A percentile compares a stretch with the other conserved stretches of the same genome.
phyloP scores from a whole-genome alignment of 2,113 vertebrate genomes.

The Egretta garzetta region DNA sequence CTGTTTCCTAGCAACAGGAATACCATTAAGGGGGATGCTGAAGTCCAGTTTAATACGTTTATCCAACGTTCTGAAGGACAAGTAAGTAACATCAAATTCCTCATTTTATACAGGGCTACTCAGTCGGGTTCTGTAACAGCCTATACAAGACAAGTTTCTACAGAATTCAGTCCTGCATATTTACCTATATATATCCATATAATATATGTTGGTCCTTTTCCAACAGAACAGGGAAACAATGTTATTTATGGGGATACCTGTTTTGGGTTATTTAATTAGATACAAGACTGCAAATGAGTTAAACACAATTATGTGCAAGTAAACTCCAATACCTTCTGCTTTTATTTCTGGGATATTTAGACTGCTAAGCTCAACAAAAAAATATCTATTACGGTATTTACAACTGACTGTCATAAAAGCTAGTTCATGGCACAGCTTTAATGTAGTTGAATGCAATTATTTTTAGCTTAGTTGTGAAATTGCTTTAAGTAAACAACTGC shows the following conservation, averaged over 20 bases:
- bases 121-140: background rate
- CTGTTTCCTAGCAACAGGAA: constrained; percentile 80
- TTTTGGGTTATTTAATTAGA: background rate
- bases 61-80: constrained; percentile 50
- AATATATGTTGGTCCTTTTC: background rate
- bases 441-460: background rate
- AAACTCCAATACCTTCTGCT: background rate
- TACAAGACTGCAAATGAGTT: background rate
- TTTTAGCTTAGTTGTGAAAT: constrained; percentile 43
- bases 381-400: background rate
- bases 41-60: constrained; percentile 68
- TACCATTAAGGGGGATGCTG: constrained; percentile 56
- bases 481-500: constrained; percentile 29
- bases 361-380: background rate
- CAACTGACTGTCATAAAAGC: background rate
- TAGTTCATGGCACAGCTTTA: constrained; percentile 25
- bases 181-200: background rate
- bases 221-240: background rate
- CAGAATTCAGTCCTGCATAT: background rate
- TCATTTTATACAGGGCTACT: constrained; percentile 38
- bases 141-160: background rate
- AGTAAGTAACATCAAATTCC: constrained; percentile 39
- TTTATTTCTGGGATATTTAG: constrained; percentile 19
- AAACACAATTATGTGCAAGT: background rate
- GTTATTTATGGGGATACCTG: background rate